phyloP scores from a whole-genome alignment of 2,797 vertebrate species.

The Acestrorhynchus altus region DNA sequence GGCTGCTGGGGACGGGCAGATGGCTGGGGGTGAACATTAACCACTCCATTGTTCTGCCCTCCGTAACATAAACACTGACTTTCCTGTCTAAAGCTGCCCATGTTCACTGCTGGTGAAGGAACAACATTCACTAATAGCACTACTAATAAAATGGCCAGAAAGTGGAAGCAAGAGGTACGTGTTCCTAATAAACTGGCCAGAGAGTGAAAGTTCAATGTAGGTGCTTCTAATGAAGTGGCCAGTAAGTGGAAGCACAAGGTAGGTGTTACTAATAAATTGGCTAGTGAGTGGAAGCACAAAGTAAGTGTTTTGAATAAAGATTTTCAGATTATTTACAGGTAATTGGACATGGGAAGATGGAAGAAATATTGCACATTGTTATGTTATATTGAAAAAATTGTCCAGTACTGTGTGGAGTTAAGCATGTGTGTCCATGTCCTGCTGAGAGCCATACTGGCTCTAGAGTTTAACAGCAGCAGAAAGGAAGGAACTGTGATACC shows the following conservation, averaged over 20 bases:
- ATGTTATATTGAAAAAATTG: too few relatives aligned
- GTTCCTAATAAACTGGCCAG: too few relatives aligned
- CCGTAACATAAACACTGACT: conserved; percentile 53
- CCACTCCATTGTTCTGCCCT: conserved; percentile 57
- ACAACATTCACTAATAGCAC: neutral
- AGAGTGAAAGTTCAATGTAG: neutral
- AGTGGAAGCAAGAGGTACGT: neutral
- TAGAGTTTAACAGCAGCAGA: too few relatives aligned
- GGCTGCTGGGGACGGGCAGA: conserved; percentile 48
- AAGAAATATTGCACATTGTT: too few relatives aligned
- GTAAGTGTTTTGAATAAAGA: neutral
- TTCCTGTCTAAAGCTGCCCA: conserved; percentile 51
- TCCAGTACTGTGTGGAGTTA: too few relatives aligned
- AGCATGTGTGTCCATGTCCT: too few relatives aligned
- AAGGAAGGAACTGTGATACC: too few relatives aligned
- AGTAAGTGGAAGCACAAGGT: neutral
- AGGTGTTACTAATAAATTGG: neutral
- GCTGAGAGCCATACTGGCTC: too few relatives aligned
- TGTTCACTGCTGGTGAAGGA: conserved; percentile 39
- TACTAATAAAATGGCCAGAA: neutral
- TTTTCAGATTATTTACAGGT: too few relatives aligned
- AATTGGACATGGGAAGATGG: too few relatives aligned
- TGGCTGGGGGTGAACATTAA: conserved; percentile 45
- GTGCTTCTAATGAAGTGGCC: neutral
- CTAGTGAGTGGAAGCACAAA: too few relatives aligned